Evolutionary conservation across 2,113 vertebrate species (phyloP).

Genomic region (Otocyon megalotis): DNA sequence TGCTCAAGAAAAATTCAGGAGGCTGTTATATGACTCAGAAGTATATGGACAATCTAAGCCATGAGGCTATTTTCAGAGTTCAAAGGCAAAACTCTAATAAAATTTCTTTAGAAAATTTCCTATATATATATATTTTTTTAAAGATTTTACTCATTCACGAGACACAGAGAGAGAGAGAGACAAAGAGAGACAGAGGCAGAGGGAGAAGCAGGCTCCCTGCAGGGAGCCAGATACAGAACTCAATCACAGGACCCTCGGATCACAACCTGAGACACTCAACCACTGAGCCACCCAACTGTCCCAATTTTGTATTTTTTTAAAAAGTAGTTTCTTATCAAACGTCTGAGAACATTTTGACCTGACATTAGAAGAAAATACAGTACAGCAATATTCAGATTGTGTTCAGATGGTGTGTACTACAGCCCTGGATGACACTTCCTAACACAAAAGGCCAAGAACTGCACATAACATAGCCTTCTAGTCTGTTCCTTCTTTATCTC

Average conservation of each 20-base stretch:
- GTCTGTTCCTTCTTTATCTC: no score
- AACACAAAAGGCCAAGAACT: not conserved
- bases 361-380: not conserved
- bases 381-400: not conserved
- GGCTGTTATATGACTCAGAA: not conserved
- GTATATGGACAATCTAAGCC: not conserved
- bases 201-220: no score
- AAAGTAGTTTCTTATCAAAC: not conserved
- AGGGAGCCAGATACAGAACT: no score
- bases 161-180: no score
- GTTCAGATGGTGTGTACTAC: fast-evolving
- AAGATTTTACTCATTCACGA: no score
- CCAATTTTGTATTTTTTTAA: no score
- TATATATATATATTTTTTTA: not conserved
- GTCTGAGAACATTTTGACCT: not conserved
- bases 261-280: no score
- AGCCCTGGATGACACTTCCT: fast-evolving
- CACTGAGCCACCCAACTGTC: no score
- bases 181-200: no score
- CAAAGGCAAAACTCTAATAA: not conserved
- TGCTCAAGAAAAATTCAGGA: not conserved
- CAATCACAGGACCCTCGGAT: no score
- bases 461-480: not conserved
- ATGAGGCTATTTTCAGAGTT: not conserved
- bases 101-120: not conserved